A percentile compares a stretch with the other conserved stretches of the same genome.
phyloP scores from a whole-genome alignment of 2,113 vertebrate species.

The Poeciliopsis occidentalis region DNA sequence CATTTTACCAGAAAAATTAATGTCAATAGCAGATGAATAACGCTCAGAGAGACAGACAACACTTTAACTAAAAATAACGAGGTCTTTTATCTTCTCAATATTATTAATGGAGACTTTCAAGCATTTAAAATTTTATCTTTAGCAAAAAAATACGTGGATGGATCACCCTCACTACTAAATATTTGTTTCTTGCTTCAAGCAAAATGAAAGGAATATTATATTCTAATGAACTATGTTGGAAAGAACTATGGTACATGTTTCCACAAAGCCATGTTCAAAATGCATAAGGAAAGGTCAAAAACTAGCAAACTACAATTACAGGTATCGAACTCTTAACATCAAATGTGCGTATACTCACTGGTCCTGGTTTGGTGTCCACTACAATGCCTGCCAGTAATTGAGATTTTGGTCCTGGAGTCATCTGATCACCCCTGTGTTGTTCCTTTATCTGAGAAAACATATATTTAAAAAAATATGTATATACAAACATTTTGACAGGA shows the following conservation, averaged over 20 bases:
- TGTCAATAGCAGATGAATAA: too few species aligned
- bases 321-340: not conserved
- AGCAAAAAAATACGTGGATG: not conserved
- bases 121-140: too few species aligned
- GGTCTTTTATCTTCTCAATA: too few species aligned
- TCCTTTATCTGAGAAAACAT: slow-evolving; percentile 78
- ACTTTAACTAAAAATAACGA: too few species aligned
- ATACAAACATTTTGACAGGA: not conserved
- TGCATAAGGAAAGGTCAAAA: not conserved
- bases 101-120: too few species aligned
- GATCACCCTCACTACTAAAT: not conserved
- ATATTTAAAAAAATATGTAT: not conserved
- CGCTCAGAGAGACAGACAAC: too few species aligned
- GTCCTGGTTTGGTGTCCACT: slow-evolving; percentile 89
- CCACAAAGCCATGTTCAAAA: not conserved
- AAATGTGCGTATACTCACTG: slow-evolving; percentile 80
- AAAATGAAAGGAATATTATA: not conserved
- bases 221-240: not conserved
- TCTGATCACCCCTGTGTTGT: slow-evolving; percentile 90
- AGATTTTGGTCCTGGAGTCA: slow-evolving; percentile 94
- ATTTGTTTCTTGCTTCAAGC: not conserved
- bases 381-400: slow-evolving; percentile 92
- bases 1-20: too few species aligned
- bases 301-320: not conserved
- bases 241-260: not conserved